Evolutionary conservation across 2,113 vertebrate species (phyloP), one percentile per base, ranked within the genome.

Genomic region (Sigmodon hispidus): DNA sequence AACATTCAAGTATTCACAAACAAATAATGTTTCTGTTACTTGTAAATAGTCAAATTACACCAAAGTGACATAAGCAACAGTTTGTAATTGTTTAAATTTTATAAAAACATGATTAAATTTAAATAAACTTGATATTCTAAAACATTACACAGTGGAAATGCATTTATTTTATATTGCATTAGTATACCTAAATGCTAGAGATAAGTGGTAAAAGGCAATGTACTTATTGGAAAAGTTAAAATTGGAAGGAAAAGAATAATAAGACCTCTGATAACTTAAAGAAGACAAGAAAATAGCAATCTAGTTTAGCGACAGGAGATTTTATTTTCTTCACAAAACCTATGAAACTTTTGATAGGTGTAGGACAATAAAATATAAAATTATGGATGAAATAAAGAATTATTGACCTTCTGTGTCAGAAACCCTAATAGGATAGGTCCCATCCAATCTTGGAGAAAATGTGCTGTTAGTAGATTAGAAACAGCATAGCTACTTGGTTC

Each of bases 351-450:
- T 96, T 96, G 95, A 98, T 95, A 98, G 91, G 57, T 96, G 86
- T 95, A 96, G 96, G 85, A 97, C 88, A 97, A 97, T 97, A 97
- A 96, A 97, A 98, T 98, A 98, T 94, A 98, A 98, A 98, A 98
- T 98, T 98, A 98, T 98, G 96, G 97, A 96, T 98, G 96, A 98
- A 98, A 98, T 98, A 98, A 97, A 98, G 96, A 98, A 97, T 98
- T 98, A 98, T 98, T 98, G 98, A 98, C 98, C 98, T 98, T 94
- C 1, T 70, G 96, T 98, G 98, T 98, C 98, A 98, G 96, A 98
- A 97, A 97, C 97, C 95, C 97, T 98, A 98, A 98, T 98, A 98
- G 96, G 95, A 98, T 96, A 95, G 96, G 97, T 98, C 95, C 96
- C 97, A 96, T 98, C 94, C 98, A 98, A 98, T 98, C 96, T 98